Evolutionary conservation across 1,140 invertebrate genomes (phyloP).

Genomic region (Micrasema longulum): DNA sequence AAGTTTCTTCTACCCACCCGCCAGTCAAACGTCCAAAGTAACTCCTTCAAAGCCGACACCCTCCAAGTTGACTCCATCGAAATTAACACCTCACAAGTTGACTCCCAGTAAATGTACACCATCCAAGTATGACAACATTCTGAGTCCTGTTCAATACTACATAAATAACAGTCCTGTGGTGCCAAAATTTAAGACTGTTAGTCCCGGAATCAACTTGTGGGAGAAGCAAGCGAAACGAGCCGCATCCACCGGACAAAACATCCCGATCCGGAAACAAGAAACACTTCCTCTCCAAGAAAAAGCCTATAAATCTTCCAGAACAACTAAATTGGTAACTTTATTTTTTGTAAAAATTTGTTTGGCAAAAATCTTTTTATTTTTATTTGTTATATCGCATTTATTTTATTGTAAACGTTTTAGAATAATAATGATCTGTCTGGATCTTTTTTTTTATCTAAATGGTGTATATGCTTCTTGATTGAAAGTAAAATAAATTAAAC

Average conservation of each 20-base stretch:
- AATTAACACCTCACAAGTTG: background rate
- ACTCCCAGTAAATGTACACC: constrained; percentile 42
- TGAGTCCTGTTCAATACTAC: constrained; percentile 61
- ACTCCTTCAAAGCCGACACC: constrained; percentile 36
- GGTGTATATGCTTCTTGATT: too few relatives aligned
- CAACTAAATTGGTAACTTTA: constrained; percentile 45
- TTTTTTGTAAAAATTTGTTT: too few relatives aligned
- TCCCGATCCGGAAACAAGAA: constrained; percentile 13
- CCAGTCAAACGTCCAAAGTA: constrained; percentile 9
- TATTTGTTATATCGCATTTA: too few relatives aligned
- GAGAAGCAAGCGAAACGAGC: constrained; percentile 29
- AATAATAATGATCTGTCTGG: too few relatives aligned
- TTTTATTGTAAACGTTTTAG: too few relatives aligned
- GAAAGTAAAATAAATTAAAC: too few relatives aligned
- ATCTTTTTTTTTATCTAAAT: too few relatives aligned
- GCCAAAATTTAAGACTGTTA: constrained; percentile 50
- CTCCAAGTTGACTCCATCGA: constrained; percentile 50
- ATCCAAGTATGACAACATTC: constrained; percentile 58
- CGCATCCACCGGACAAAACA: background rate
- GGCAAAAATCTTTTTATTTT: too few relatives aligned
- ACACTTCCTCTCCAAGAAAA: constrained; percentile 41
- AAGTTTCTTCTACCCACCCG: constrained; percentile 27
- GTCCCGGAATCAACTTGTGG: constrained; percentile 46
- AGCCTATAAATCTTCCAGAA: constrained; percentile 47
- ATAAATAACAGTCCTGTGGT: constrained; percentile 60